Evolutionary conservation across 2,797 vertebrate species (phyloP).

Genomic region (Botia kubotai): DNA sequence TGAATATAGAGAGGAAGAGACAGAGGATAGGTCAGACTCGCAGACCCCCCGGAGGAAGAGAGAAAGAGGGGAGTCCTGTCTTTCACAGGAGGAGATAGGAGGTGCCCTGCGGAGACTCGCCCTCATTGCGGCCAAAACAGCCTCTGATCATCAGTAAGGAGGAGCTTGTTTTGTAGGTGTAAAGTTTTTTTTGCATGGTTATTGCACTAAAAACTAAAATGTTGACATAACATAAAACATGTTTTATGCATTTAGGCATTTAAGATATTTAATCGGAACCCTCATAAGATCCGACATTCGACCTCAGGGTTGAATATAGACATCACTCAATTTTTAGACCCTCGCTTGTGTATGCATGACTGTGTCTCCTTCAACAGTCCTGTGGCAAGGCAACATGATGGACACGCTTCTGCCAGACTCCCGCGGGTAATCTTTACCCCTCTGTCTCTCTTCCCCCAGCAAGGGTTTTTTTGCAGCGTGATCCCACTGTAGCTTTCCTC

Average conservation of each 20-base stretch:
- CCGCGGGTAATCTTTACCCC: conserved; percentile 50
- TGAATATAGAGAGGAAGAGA: conserved; percentile 41
- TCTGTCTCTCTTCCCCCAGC: conserved; percentile 1
- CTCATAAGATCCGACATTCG: background rate
- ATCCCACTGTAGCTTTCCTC: conserved; percentile 15
- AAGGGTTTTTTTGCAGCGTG: conserved; percentile 34
- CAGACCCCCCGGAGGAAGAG: conserved; percentile 67
- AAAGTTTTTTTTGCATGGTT: no score
- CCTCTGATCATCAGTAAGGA: background rate
- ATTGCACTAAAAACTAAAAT: no score
- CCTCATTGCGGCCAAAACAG: conserved; percentile 64
- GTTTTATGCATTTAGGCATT: no score
- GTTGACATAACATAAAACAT: no score
- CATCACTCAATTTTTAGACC: background rate
- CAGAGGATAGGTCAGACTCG: conserved; percentile 53
- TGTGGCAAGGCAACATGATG: conserved; percentile 31
- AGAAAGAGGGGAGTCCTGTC: conserved; percentile 53
- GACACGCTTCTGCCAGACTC: conserved; percentile 62
- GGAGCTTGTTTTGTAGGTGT: no score
- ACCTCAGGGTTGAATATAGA: background rate
- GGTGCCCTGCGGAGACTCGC: no score
- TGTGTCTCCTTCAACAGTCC: background rate
- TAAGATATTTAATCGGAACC: no score
- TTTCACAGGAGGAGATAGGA: conserved; percentile 39
- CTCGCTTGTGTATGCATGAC: background rate